A percentile compares a stretch with the other conserved stretches of the same genome.
Conservation (phyloP, 2,113 vertebrate genomes). For the Rhinopomastus cyanomelas region DNA sequence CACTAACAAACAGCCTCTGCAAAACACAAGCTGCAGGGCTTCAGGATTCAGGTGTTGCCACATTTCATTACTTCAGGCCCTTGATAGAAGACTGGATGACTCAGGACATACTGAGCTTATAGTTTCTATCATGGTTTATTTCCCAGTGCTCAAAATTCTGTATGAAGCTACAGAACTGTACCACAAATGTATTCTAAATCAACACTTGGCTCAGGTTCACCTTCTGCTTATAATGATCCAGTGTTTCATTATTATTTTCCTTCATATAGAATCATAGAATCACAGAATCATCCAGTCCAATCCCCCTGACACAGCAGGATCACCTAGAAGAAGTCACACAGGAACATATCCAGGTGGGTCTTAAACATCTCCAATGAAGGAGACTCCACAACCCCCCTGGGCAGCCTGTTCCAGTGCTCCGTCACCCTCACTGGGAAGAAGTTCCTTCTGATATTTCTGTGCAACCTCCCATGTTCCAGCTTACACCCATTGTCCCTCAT, state of each 20-base stretch:
- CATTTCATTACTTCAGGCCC: neutral
- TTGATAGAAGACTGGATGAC: neutral
- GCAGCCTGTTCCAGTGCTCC: too few species aligned
- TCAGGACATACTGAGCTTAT: neutral
- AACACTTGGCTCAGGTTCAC: neutral
- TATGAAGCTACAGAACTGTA: neutral
- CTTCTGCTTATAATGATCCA: neutral
- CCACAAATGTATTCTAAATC: neutral
- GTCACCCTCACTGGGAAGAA: too few species aligned
- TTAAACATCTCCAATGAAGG: too few species aligned
- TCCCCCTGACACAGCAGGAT: too few species aligned
- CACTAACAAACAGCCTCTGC: conserved; percentile 17
- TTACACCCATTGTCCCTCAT: too few species aligned
- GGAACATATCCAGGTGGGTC: too few species aligned
- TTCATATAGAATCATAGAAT: too few species aligned
- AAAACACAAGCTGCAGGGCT: rapidly evolving
- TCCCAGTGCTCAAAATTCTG: neutral
- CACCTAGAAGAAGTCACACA: too few species aligned
- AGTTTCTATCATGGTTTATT: neutral
- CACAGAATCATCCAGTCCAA: too few species aligned
- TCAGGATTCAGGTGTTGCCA: neutral
- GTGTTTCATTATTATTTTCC: neutral
- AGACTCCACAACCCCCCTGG: too few species aligned
- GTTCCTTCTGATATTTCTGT: too few species aligned
- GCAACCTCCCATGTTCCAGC: too few species aligned